These are phyloP conservation scores for Ciconia boyciana DNA, from an alignment of 2,113 vertebrate genomes.

Conservation along the genomic window DNA sequence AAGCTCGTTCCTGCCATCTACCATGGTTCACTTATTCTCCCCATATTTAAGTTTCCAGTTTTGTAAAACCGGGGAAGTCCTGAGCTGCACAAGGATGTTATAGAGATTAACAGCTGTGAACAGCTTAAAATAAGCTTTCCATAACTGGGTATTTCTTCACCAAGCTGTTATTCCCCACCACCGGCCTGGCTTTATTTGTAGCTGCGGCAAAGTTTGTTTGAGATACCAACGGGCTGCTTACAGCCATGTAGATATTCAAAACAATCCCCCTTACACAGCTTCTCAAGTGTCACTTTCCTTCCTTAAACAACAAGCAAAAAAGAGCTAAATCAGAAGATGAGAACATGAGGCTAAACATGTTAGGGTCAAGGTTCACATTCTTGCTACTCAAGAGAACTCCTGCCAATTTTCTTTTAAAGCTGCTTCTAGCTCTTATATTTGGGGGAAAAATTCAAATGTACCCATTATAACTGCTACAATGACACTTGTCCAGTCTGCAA, in stretches of 20 bases:
- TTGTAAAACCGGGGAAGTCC: neutral
- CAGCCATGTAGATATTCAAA: accelerated
- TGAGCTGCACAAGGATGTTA: neutral
- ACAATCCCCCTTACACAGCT: neutral
- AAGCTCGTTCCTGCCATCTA: neutral
- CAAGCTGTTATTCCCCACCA: neutral
- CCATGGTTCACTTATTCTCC: neutral
- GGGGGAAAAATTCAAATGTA: too few relatives aligned
- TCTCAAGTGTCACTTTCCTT: neutral
- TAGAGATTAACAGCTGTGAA: neutral
- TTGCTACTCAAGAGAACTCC: neutral
- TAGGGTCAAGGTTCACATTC: neutral
- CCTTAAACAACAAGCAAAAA: neutral
- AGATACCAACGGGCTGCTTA: neutral
- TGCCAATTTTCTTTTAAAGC: neutral
- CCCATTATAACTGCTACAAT: accelerated
- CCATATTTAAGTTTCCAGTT: neutral
- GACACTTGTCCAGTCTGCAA: neutral
- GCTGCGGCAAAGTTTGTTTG: neutral
- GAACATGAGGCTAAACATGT: neutral
- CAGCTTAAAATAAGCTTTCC: neutral
- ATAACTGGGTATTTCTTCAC: neutral
- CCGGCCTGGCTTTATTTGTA: neutral
- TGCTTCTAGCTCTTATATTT: neutral
- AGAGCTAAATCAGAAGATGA: neutral